phyloP scores from a whole-genome alignment of 2,797 vertebrate species.

The Sardinella longiceps region DNA sequence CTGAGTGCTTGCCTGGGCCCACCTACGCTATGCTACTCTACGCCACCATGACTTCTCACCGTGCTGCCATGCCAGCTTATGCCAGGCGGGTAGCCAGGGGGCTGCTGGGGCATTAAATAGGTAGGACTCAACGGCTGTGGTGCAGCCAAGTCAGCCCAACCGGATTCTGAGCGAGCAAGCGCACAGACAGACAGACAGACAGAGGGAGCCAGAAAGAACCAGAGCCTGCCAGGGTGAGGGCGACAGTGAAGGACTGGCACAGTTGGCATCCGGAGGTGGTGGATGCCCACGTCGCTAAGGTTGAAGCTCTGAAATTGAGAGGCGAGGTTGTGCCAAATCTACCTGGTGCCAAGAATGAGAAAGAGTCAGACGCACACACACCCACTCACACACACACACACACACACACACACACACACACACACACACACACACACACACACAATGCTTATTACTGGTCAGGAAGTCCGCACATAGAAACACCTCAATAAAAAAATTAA shows the following conservation, averaged over 20 bases:
- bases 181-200: neutral
- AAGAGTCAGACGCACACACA: no score
- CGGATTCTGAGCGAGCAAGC: neutral
- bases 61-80: neutral
- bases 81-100: neutral
- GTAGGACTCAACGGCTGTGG: neutral
- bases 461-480: neutral
- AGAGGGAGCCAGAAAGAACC: neutral
- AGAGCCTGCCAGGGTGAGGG: no score
- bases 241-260: neutral
- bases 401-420: neutral
- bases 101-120: neutral
- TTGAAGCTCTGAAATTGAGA: neutral
- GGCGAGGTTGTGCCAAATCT: neutral
- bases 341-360: neutral
- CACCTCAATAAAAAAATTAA: neutral
- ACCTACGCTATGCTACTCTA: no score
- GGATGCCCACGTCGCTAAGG: constrained; percentile 5
- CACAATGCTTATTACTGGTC: neutral
- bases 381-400: no score
- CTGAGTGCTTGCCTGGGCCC: neutral
- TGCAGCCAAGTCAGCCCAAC: neutral
- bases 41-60: neutral
- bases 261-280: neutral
- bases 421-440: neutral